A percentile compares a stretch with the other conserved stretches of the same genome.
These are phyloP conservation scores for Sarcophaga peregrina DNA, from an alignment of 1,140 invertebrate species.

Conservation along the genomic window DNA sequence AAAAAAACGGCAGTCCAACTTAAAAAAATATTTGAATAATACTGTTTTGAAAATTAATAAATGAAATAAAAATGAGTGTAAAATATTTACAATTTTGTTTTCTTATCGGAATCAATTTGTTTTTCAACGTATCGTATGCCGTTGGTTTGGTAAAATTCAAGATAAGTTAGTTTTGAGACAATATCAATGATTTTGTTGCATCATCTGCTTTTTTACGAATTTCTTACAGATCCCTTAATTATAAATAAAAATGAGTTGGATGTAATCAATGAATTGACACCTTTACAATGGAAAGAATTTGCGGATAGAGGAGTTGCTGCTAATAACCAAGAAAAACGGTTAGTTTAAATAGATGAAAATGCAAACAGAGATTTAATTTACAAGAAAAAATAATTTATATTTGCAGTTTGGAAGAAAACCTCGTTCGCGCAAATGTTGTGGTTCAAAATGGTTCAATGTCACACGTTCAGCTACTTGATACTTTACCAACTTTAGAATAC, in stretches of 20 bases:
- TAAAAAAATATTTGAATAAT: too few relatives aligned
- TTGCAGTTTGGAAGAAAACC: conserved; percentile 55
- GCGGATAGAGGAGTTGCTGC: conserved; percentile 11
- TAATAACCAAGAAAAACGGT: conserved; percentile 37
- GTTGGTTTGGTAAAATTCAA: conserved; percentile 1
- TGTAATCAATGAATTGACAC: conserved; percentile 12
- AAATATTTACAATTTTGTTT: too few relatives aligned
- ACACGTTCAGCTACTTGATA: conserved; percentile 56
- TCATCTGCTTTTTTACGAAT: not conserved
- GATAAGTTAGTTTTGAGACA: not conserved
- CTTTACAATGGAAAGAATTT: conserved; percentile 27
- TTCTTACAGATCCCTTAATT: conserved; percentile 10
- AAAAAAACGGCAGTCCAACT: too few relatives aligned
- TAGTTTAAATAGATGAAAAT: not conserved
- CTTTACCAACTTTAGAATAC: conserved; percentile 54
- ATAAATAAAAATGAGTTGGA: conserved; percentile 4
- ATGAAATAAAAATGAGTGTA: too few relatives aligned
- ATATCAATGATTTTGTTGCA: not conserved
- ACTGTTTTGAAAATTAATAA: too few relatives aligned
- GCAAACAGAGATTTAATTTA: not conserved
- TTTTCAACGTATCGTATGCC: too few relatives aligned
- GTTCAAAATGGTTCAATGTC: conserved; percentile 60
- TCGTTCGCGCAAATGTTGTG: conserved; percentile 52
- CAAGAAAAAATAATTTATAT: not conserved
- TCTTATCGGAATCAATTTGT: too few relatives aligned